Evolutionary conservation across 2,797 vertebrate genomes (phyloP), one percentile per base, ranked within the genome.

Genomic region (Chelon auratus): DNA sequence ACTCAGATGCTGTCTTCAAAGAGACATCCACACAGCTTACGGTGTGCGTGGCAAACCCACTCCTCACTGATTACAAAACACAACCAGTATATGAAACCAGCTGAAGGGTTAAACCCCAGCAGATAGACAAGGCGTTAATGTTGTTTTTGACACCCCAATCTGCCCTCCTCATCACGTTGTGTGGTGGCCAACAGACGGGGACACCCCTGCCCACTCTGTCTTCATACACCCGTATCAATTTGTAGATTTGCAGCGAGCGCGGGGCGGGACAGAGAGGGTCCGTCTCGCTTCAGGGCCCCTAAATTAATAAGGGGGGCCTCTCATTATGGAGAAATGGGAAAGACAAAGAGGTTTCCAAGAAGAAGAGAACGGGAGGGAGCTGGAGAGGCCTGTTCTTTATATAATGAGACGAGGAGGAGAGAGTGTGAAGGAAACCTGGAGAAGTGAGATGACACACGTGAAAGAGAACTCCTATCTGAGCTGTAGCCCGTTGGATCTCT

Each of bases 271-370:
- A 78, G 81, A 82, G 89, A 77, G 84, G 87, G 83, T 33, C 15
- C 37, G 87, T 93, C 87, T 91, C 77, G 86, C 91, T 88, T 89
- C 92, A 88, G 81, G 84, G 87, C 84, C 62, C 75, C 78, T 64
- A 93, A 94, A 95, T 94, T 92, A 94, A 93, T 88, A 72, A 8
- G 77, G 77, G 77, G 77, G 68, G 81, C 75, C 85, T 86, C 90
- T 92, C 83, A 89, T 85, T 90, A 89, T 80, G 65, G 76, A 59
- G 68, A 89, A 88, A 86, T 68, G 48, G 61, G 72, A 77, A 80
- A 86, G 78, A 90, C 83, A 89, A 86, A 82, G 75, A 73, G 68
- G 81, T 86, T 71, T 77, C 36, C 37, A 22, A 66, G 75, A 81
- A 33, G 83, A 22, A 66, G 75, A 81, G 26, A 82, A 69, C 53